phyloP scores from a whole-genome alignment of 2,888 invertebrate genomes.

The Drosophila buzzatii region DNA sequence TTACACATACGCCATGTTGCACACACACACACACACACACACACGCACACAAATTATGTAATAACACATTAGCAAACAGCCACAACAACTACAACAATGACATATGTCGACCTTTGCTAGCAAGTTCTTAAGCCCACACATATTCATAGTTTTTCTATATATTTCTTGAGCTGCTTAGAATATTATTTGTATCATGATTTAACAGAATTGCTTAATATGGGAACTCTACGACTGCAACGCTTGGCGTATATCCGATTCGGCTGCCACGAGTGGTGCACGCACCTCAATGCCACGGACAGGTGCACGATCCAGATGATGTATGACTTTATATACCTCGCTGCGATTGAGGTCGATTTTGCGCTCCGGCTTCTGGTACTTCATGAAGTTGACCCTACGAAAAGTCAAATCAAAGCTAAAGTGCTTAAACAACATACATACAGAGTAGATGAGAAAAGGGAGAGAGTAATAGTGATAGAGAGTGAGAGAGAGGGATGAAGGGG shows the following conservation, averaged over 20 bases:
- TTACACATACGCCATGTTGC: constrained; percentile 76
- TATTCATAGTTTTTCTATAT: constrained; percentile 29
- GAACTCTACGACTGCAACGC: constrained; percentile 74
- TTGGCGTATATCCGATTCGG: constrained; percentile 88
- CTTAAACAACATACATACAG: constrained; percentile 7
- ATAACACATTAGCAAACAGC: constrained; percentile 51
- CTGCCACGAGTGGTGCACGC: constrained; percentile 88
- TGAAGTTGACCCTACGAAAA: constrained; percentile 92
- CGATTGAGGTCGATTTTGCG: constrained; percentile 90
- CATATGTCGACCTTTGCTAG: constrained; percentile 35
- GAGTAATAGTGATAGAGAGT: background rate
- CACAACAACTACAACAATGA: constrained; percentile 29
- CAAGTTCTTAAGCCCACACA: constrained; percentile 13
- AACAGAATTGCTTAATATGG: constrained; percentile 1
- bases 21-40: constrained; percentile 26
- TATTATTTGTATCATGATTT: constrained; percentile 10
- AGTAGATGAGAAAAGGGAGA: background rate
- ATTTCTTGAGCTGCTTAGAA: constrained; percentile 41
- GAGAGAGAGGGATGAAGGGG: background rate
- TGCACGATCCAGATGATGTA: constrained; percentile 91
- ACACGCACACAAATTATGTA: constrained; percentile 58
- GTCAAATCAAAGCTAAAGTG: constrained; percentile 10
- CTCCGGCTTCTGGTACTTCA: constrained; percentile 94
- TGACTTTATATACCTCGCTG: constrained; percentile 91
- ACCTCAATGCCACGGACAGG: constrained; percentile 89